phyloP scores from a whole-genome alignment of 2,888 invertebrate species.

The Eupithecia exiguata region DNA sequence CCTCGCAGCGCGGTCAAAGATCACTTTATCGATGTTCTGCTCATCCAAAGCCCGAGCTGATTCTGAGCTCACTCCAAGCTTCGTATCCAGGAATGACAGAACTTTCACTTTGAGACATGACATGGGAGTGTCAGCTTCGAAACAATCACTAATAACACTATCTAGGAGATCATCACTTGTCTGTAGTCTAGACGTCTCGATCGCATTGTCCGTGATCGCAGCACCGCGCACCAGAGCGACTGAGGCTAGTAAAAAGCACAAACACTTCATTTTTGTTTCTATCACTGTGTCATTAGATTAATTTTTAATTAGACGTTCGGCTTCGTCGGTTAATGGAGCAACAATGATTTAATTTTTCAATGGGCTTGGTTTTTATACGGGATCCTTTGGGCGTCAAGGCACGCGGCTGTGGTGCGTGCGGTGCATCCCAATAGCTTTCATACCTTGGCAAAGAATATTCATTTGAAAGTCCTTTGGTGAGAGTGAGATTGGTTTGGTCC shows the following conservation, averaged over 20 bases:
- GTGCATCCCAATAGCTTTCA: constrained; percentile 68
- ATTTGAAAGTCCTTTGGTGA: constrained; percentile 81
- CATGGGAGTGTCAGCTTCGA: constrained; percentile 86
- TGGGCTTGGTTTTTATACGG: constrained; percentile 88
- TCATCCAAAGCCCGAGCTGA: constrained; percentile 85
- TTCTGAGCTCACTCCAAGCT: constrained; percentile 85
- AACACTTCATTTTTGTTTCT: constrained; percentile 76
- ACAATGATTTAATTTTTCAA: constrained; percentile 84
- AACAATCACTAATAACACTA: constrained; percentile 89
- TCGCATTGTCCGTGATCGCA: constrained; percentile 83
- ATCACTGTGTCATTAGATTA: constrained; percentile 79
- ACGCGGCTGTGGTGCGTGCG: constrained; percentile 69
- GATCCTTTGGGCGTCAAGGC: constrained; percentile 83
- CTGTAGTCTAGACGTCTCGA: constrained; percentile 82
- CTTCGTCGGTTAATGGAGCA: constrained; percentile 79
- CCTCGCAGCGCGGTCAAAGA: constrained; percentile 88
- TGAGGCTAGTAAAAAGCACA: constrained; percentile 81
- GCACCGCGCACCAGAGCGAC: constrained; percentile 76
- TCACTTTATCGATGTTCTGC: constrained; percentile 88
- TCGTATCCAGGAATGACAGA: constrained; percentile 88
- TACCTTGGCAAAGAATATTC: constrained; percentile 78
- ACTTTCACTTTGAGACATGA: constrained; percentile 91
- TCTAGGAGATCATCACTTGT: constrained; percentile 88
- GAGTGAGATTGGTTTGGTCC: constrained; percentile 64
- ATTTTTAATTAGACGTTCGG: constrained; percentile 80